Conservation (phyloP, 2,888 invertebrate species). For the Achlya flavicornis region DNA sequence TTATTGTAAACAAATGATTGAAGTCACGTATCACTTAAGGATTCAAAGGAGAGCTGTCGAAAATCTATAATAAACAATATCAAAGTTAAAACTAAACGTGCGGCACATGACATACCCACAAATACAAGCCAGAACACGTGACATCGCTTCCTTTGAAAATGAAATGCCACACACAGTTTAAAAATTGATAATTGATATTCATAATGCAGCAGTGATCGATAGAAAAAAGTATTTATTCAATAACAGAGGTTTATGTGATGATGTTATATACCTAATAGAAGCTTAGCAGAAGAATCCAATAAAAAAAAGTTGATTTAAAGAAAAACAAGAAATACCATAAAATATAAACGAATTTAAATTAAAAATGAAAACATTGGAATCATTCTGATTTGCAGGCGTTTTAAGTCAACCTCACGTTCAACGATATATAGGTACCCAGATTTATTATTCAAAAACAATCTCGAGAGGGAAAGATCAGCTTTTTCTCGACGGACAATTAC, state of each 20-base stretch:
- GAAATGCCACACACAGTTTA: slow-evolving; percentile 23
- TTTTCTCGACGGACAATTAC: too few relatives aligned
- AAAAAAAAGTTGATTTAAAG: too few relatives aligned
- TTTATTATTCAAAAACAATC: slow-evolving; percentile 2
- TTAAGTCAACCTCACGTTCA: background rate
- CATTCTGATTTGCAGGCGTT: too few relatives aligned
- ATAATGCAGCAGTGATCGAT: slow-evolving; percentile 22
- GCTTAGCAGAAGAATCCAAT: too few relatives aligned
- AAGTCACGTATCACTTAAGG: slow-evolving; percentile 45
- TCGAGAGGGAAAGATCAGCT: background rate
- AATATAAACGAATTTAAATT: too few relatives aligned
- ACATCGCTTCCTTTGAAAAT: slow-evolving; percentile 38
- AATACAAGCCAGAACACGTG: slow-evolving; percentile 37
- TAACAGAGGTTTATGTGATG: too few relatives aligned
- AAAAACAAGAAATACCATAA: too few relatives aligned
- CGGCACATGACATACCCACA: slow-evolving; percentile 33
- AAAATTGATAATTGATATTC: slow-evolving; percentile 22
- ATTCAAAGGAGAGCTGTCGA: slow-evolving; percentile 42
- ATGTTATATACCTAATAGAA: too few relatives aligned
- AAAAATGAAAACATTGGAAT: too few relatives aligned
- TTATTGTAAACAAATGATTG: slow-evolving; percentile 33
- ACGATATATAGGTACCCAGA: background rate
- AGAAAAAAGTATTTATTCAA: background rate
- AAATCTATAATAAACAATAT: slow-evolving; percentile 55
- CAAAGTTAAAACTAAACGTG: slow-evolving; percentile 45